These are phyloP conservation scores for Danaus chrysippus DNA, from an alignment of 2,888 invertebrate genomes.

Conservation along the genomic window DNA sequence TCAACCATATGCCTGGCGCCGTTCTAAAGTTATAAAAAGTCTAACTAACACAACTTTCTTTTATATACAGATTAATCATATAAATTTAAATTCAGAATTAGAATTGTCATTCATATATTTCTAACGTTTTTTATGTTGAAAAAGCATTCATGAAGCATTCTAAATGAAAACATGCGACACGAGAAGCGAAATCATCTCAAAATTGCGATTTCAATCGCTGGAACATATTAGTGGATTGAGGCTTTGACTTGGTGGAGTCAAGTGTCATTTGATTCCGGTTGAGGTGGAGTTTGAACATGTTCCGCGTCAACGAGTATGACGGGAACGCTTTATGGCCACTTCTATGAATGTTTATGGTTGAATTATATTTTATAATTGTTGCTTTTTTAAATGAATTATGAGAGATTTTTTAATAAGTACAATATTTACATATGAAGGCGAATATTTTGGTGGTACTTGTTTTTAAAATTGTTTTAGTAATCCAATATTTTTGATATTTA, in stretches of 20 bases:
- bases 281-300: not conserved
- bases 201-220: not conserved
- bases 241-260: not conserved
- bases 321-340: not conserved
- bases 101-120: no score
- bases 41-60: no score
- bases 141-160: not conserved
- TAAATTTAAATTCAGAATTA: no score
- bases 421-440: no score
- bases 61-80: no score
- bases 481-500: no score
- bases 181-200: slow-evolving; percentile 1
- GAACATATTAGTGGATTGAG: slow-evolving; percentile 2
- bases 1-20: no score
- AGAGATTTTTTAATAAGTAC: no score
- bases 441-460: no score
- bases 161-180: not conserved
- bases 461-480: no score
- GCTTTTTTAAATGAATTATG: not conserved
- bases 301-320: not conserved
- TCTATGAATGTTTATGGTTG: not conserved
- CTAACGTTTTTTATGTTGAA: not conserved
- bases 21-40: no score
- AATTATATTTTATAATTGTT: not conserved
- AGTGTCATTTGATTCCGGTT: not conserved